phyloP scores from a whole-genome alignment of 2,113 vertebrate genomes.

The Zosterops japonicus region DNA sequence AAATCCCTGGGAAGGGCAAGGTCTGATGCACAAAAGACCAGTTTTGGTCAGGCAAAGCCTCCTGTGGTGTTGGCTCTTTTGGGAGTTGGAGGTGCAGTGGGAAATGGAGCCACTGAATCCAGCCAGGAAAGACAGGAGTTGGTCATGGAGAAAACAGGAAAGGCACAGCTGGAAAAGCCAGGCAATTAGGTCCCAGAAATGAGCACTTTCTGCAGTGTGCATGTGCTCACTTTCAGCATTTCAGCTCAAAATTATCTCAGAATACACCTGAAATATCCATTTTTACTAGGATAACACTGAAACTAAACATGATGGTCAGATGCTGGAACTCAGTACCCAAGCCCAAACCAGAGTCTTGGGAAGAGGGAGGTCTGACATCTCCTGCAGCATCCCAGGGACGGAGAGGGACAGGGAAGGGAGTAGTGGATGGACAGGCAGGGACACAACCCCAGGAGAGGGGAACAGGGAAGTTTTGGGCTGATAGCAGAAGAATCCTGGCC shows the following conservation, averaged over 20 bases:
- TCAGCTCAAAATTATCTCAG: neutral
- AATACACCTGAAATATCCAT: neutral
- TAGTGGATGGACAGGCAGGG: neutral
- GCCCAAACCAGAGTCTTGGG: neutral
- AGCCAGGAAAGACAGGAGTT: neutral
- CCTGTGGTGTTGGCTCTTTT: neutral
- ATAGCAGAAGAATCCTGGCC: neutral
- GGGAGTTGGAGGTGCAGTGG: neutral
- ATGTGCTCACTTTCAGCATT: neutral
- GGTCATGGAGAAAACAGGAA: neutral
- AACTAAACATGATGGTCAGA: rapidly evolving
- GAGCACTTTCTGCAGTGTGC: rapidly evolving
- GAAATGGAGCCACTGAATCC: neutral
- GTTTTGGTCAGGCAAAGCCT: neutral
- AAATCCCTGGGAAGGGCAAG: neutral
- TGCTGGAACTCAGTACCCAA: neutral
- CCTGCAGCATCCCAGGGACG: rapidly evolving
- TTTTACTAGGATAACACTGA: neutral
- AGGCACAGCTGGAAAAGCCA: neutral
- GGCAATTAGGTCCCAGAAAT: neutral
- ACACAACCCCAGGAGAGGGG: neutral
- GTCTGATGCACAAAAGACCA: rapidly evolving
- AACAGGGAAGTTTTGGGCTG: neutral
- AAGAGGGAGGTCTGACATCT: neutral
- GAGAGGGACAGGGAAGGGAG: rapidly evolving